Conservation (phyloP, 2,797 vertebrate species). For the Notolepis coatsorum region DNA sequence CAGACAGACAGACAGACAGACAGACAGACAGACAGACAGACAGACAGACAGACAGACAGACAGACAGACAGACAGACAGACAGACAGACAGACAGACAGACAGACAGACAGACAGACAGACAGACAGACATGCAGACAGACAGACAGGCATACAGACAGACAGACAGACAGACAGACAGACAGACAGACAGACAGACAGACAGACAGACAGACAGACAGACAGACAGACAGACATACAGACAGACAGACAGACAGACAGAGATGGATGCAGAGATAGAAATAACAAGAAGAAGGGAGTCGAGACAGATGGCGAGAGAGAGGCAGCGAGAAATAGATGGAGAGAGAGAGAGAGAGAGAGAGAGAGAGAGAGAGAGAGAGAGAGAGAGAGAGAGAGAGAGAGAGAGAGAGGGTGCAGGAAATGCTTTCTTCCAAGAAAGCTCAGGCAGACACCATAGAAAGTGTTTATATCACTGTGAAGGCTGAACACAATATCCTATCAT, state of each 20-base stretch:
- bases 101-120: constrained; percentile 21
- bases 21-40: neutral
- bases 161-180: constrained; percentile 21
- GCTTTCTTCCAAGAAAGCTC: constrained; percentile 28
- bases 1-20: neutral
- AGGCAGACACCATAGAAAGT: constrained; percentile 24
- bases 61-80: constrained; percentile 21
- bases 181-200: constrained; percentile 8
- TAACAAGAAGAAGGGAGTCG: constrained; percentile 45
- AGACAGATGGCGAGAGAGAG: constrained; percentile 16
- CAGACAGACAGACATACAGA: constrained; percentile 35
- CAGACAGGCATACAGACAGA: constrained; percentile 28
- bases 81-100: constrained; percentile 21
- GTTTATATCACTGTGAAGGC: constrained; percentile 25
- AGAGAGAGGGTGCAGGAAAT: constrained; percentile 34
- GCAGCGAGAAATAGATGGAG: constrained; percentile 38
- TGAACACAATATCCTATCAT: constrained; percentile 16
- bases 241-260: constrained; percentile 16
- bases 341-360: constrained; percentile 62
- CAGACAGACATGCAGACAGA: constrained; percentile 21
- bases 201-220: neutral
- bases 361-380: constrained; percentile 7
- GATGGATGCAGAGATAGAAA: constrained; percentile 27
- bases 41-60: constrained; percentile 23
- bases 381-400: constrained; percentile 3